Conservation (phyloP, 1,140 invertebrate species). For the Arion vulgaris region DNA sequence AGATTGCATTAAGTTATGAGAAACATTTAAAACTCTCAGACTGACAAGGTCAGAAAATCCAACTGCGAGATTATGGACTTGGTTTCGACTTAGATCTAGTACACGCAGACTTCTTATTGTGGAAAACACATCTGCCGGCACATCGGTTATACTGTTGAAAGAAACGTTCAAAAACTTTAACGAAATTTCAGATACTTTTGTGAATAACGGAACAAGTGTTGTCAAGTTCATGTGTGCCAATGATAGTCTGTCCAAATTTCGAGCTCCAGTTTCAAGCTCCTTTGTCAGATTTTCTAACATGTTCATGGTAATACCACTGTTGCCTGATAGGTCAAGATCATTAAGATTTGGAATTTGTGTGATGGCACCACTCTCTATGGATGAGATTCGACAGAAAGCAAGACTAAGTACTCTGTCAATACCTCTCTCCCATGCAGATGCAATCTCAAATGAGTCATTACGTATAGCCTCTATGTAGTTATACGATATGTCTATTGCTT, state of each 20-base stretch:
- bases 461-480: conserved; percentile 53
- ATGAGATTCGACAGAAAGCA: conserved; percentile 56
- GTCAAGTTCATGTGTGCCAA: conserved; percentile 42
- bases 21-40: conserved; percentile 54
- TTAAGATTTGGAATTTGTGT: conserved; percentile 45
- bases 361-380: conserved; percentile 49
- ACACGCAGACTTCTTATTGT: conserved; percentile 41
- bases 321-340: conserved; percentile 55
- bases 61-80: conserved; percentile 32
- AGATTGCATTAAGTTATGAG: conserved; percentile 48
- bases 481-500: conserved; percentile 53
- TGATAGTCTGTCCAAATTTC: conserved; percentile 39
- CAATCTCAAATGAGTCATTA: conserved; percentile 52
- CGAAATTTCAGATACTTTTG: conserved; percentile 32
- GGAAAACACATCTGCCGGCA: conserved; percentile 41
- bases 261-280: conserved; percentile 42
- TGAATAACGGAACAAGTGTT: conserved; percentile 36
- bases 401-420: conserved; percentile 51
- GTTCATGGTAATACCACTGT: conserved; percentile 43
- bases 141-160: conserved; percentile 44
- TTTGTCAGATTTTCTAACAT: conserved; percentile 47
- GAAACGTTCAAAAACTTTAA: conserved; percentile 48
- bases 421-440: conserved; percentile 50
- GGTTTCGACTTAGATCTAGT: conserved; percentile 50
- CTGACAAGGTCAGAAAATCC: conserved; percentile 44